Base-by-base conservation (phyloP, 1,140 invertebrate genomes). In the Physella acuta region DNA sequence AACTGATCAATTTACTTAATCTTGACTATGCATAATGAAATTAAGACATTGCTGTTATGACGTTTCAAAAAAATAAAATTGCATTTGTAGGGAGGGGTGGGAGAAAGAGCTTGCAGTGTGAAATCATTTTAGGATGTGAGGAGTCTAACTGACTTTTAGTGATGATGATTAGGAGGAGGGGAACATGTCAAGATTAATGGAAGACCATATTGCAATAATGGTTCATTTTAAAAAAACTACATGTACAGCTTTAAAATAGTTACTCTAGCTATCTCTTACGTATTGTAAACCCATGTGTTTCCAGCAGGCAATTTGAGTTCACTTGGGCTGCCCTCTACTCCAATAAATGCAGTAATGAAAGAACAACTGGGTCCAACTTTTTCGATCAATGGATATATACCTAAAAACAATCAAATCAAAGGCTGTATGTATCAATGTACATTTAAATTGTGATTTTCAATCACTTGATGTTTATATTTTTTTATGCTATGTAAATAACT, bases 221-320 rank as follows among this genome's bases (percentile, higher is more conserved):
- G n/a, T n/a, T n/a, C n/a, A n/a, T 49, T 14, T n/a, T n/a, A n/a
- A n/a, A 49, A 49, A 49, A 49, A n/a, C n/a, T n/a, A n/a, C n/a
- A n/a, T n/a, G n/a, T n/a, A n/a, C n/a, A n/a, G n/a, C n/a, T 44
- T 11, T 44, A 20, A 20, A 44, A 44, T 11, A 20, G 20, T 44
- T 36, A 24, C 28, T 11, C 17, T 14, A 60, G 5, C 8, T 14
- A 36, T 14, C 39, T 59, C 70, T 71, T 67, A 84, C 83, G 2
- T 37, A 24, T 72, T 71, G 67, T 82, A 85, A 20, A 74, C 71
- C 85, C 85, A 86, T n/a, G 76, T 72, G 73, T 87, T 86, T 28
- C 78, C 72, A 16, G 78, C 66, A 33, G 76, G 77, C 0, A 86
- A 70, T 20, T 80, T 77, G 1, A 86, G 75, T 53, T 85, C 80